Base-by-base conservation (phyloP, 2,888 invertebrate species). In the Xanthia icteritia region DNA sequence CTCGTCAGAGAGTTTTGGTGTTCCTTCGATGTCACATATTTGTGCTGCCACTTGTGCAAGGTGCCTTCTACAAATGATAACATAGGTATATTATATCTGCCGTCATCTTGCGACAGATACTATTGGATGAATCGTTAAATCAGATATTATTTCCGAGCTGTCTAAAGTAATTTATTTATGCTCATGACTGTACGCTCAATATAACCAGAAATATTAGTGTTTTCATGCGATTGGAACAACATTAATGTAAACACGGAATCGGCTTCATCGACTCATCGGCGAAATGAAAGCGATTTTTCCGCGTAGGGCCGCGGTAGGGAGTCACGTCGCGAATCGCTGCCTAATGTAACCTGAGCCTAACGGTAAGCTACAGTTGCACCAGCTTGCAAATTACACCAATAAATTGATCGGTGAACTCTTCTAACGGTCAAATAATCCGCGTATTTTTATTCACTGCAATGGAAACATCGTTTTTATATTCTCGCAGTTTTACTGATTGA, bases 331-430 rank as follows among this genome's bases (percentile, higher is more conserved):
- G 31, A 51, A 36, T 51, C 82, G 23, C 42, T 60, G 1, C 17
- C 13, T 5, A 60, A 60, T 65, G 23, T 76, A 45, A 9, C 27
- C 58, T 27, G 17, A 60, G 42, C 51, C 65, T 76, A 51, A 65
- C 82, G 86, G 87, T 83, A 85, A 88, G 87, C 89, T 73, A 73
- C 77, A 71, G 77, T 74, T 76, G 76, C 81, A 83, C 79, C 83
- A 83, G 85, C 79, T 84, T 89, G 81, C 81, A 84, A 89, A 86
- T 89, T 86, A 83, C 85, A 82, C 72, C 64, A 77, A 83, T 81
- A 73, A 88, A 79, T 77, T 80, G 71, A 76, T 66, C 60, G 73
- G 56, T 45, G 61, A 77, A 83, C 70, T 76, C 68, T 67, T 78
- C 69, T 81, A 81, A 80, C 73, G 68, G 69, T 72, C 45, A 72